These are phyloP conservation scores for Cossypha polioptera DNA, from an alignment of 2,797 vertebrate genomes.

Conservation along the genomic window DNA sequence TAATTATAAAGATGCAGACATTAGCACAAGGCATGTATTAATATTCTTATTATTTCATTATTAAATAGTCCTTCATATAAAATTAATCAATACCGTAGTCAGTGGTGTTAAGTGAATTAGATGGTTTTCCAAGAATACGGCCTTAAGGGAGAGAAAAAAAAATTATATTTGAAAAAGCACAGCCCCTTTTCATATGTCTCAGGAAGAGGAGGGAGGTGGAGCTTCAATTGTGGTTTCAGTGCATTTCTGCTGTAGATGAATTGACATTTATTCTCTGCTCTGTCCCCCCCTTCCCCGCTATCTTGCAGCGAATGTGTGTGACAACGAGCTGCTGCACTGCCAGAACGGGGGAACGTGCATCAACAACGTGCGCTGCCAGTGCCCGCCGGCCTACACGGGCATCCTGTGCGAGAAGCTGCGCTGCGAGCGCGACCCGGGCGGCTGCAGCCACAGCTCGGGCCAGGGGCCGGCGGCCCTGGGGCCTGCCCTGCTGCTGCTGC, in stretches of 20 bases:
- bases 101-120: not conserved
- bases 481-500: slow-evolving; percentile 37
- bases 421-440: slow-evolving; percentile 85
- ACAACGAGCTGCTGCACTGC: slow-evolving; percentile 93
- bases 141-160: not conserved
- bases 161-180: not conserved
- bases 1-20: not conserved
- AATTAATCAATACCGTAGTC: not conserved
- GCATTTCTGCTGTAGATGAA: not conserved
- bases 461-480: slow-evolving; percentile 18
- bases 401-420: slow-evolving; percentile 90
- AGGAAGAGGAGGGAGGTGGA: not conserved
- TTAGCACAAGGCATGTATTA: not conserved
- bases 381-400: slow-evolving; percentile 84
- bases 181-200: not conserved
- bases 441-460: slow-evolving; percentile 79
- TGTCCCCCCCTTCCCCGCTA: not conserved
- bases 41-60: not conserved
- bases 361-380: slow-evolving; percentile 89
- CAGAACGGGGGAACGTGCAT: slow-evolving; percentile 93
- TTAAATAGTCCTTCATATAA: not conserved
- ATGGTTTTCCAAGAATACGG: not conserved
- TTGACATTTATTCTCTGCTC: slow-evolving; percentile 31
- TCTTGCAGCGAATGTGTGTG: slow-evolving; percentile 89
- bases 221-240: not conserved